These are phyloP conservation scores for Drosophila formosana DNA, from an alignment of 2,888 invertebrate species.

Conservation along the genomic window DNA sequence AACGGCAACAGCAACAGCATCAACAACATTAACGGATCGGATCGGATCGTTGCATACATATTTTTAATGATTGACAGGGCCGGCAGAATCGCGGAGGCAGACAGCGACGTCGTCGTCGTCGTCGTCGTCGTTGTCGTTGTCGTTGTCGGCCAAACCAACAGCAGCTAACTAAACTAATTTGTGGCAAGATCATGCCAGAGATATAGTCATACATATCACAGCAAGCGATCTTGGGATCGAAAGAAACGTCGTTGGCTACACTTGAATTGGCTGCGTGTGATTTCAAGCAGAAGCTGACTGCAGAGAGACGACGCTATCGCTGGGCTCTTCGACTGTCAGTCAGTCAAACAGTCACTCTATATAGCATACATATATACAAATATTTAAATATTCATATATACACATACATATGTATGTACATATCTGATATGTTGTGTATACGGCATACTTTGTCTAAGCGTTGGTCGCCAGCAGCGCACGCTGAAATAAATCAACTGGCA, in stretches of 20 bases:
- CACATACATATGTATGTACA: constrained; percentile 20
- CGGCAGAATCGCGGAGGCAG: constrained; percentile 41
- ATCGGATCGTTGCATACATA: constrained; percentile 48
- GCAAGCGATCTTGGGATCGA: constrained; percentile 66
- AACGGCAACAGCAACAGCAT: constrained; percentile 24
- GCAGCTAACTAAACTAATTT: constrained; percentile 81
- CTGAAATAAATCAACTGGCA: constrained; percentile 83
- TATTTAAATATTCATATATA: constrained; percentile 30
- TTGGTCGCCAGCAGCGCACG: constrained; percentile 77
- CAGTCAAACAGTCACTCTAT: constrained; percentile 37
- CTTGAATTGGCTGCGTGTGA: constrained; percentile 66
- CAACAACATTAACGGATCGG: constrained; percentile 19
- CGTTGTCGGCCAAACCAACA: constrained; percentile 30
- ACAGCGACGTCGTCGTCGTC: constrained; percentile 28
- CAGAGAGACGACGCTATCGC: constrained; percentile 6
- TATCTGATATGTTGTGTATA: constrained; percentile 18
- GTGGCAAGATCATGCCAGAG: constrained; percentile 80
- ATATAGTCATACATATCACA: constrained; percentile 79
- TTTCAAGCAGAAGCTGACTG: constrained; percentile 74
- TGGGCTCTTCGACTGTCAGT: constrained; percentile 37
- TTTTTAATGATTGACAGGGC: constrained; percentile 58
- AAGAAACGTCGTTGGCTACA: constrained; percentile 39
- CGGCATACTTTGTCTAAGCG: constrained; percentile 77
- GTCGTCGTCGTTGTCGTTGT: no score
- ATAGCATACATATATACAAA: constrained; percentile 19